These are phyloP conservation scores for Orchesella cincta DNA, from an alignment of 1,140 invertebrate species.

Conservation along the genomic window DNA sequence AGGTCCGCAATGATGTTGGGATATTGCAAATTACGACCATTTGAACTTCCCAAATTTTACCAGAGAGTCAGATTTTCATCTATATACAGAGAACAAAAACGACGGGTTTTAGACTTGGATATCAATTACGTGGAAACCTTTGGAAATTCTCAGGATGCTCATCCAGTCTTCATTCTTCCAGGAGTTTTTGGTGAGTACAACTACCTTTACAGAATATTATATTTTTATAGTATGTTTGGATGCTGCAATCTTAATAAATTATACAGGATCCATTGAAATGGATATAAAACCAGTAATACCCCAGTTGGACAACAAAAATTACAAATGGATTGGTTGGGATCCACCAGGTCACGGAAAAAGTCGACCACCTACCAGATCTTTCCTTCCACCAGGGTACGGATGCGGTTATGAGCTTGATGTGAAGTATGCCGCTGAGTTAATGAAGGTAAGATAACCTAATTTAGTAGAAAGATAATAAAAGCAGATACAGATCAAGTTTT, in stretches of 20 bases:
- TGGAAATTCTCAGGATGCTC: background rate
- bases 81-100: background rate
- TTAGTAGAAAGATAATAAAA: no score
- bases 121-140: background rate
- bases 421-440: background rate
- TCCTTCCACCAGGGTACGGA: background rate
- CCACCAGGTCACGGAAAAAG: conserved; percentile 41
- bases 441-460: background rate
- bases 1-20: no score
- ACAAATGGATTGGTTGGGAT: conserved; percentile 33
- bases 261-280: conserved; percentile 29
- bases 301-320: conserved; percentile 10
- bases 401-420: background rate
- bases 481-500: no score
- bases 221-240: no score
- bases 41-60: no score
- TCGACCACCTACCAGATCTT: conserved; percentile 22
- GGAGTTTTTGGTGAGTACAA: conserved; percentile 41
- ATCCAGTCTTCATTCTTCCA: conserved; percentile 33
- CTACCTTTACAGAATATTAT: no score
- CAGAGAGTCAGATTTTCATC: no score
- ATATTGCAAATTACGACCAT: no score
- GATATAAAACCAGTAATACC: conserved; percentile 34
- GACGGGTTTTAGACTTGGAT: background rate
- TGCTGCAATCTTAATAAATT: no score